These are phyloP conservation scores for Spilogale gracilis DNA, from an alignment of 2,113 vertebrate species.

Conservation along the genomic window DNA sequence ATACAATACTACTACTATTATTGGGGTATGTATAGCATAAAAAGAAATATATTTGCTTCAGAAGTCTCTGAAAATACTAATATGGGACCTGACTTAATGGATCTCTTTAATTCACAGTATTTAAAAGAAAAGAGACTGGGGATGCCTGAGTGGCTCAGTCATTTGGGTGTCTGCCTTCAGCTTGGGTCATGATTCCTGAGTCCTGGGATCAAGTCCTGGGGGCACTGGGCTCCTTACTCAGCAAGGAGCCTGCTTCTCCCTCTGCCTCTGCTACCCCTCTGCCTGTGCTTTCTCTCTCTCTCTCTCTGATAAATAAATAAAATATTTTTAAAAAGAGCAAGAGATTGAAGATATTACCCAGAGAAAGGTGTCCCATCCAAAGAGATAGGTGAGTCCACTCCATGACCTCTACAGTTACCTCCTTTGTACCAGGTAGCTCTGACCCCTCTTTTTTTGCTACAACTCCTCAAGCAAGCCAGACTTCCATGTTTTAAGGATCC, in stretches of 20 bases:
- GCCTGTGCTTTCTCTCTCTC: too few species aligned
- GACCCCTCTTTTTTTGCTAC: background rate
- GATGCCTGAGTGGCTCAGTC: too few species aligned
- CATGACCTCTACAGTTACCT: background rate
- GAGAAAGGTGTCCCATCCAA: background rate
- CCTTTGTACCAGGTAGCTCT: background rate
- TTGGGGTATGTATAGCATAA: background rate
- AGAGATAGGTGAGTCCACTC: background rate
- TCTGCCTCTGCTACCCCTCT: too few species aligned
- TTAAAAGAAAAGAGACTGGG: conserved; percentile 39
- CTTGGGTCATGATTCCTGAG: too few species aligned
- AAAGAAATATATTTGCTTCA: conserved; percentile 47
- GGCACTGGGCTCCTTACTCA: too few species aligned
- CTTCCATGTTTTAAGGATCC: background rate
- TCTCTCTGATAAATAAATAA: too few species aligned
- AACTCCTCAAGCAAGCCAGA: background rate
- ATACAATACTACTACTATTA: background rate
- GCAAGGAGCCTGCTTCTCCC: too few species aligned
- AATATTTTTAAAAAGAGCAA: background rate
- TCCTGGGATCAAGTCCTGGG: too few species aligned
- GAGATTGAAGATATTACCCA: background rate
- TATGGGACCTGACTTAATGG: background rate
- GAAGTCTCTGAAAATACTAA: conserved; percentile 18
- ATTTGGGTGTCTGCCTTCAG: too few species aligned
- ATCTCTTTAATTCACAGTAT: background rate